Percentiles rank a stretch among this genome's conserved stretches.
phyloP scores from a whole-genome alignment of 2,113 vertebrate genomes.

The Desmodus rotundus region DNA sequence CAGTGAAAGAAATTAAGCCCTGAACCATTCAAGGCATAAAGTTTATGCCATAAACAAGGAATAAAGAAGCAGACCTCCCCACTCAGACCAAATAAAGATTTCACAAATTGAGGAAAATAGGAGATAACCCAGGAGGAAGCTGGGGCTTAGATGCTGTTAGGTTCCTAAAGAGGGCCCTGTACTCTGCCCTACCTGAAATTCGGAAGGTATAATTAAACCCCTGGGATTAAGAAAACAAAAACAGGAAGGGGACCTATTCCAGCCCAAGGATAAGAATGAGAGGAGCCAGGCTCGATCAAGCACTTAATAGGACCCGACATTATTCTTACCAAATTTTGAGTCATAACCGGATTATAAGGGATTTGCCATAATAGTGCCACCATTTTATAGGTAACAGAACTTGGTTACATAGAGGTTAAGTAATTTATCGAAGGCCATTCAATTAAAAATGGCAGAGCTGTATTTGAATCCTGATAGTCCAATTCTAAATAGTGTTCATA shows the following conservation, averaged over 20 bases:
- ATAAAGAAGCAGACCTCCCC: neutral
- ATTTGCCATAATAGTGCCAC: neutral
- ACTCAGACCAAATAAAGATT: constrained; percentile 1
- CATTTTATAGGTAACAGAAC: neutral
- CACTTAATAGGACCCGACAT: neutral
- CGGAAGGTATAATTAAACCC: constrained; percentile 35
- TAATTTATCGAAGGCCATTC: neutral
- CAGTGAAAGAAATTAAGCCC: neutral
- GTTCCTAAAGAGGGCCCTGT: neutral
- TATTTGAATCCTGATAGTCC: neutral
- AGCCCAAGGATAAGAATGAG: neutral
- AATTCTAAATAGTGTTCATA: neutral
- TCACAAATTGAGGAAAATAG: neutral
- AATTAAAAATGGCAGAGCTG: neutral
- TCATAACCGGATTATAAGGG: neutral
- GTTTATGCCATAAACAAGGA: constrained; percentile 56
- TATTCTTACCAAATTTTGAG: constrained; percentile 27
- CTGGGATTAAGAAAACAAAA: neutral
- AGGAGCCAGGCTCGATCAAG: neutral
- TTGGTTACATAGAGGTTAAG: neutral
- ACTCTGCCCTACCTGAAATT: neutral
- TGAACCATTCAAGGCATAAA: neutral
- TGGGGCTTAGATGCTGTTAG: neutral
- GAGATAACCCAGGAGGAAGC: constrained; percentile 30
- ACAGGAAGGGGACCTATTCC: neutral